A percentile compares a stretch with the other conserved stretches of the same genome.
phyloP scores from a whole-genome alignment of 2,113 vertebrate species.

The Rhombomys opimus region DNA sequence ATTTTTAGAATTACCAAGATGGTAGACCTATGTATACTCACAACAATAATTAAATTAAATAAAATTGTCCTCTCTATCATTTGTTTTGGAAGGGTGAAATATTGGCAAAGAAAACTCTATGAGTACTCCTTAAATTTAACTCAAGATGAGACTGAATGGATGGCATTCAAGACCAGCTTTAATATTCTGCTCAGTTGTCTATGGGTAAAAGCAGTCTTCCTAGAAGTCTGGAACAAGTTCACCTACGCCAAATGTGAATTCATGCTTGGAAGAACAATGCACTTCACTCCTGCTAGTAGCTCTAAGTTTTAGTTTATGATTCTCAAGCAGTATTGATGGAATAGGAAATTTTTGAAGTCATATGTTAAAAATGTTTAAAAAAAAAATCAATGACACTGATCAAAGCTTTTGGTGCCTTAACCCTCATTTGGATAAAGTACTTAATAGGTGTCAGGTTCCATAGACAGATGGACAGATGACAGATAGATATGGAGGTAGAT shows the following conservation, averaged over 20 bases:
- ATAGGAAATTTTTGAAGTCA: background rate
- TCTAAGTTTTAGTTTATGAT: background rate
- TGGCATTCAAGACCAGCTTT: background rate
- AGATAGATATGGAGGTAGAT: background rate
- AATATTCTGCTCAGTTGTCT: background rate
- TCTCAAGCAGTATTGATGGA: background rate
- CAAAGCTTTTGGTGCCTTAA: background rate
- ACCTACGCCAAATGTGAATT: background rate
- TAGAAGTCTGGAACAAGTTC: background rate
- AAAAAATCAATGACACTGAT: background rate
- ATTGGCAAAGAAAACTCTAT: background rate
- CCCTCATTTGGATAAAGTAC: background rate
- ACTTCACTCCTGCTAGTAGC: background rate
- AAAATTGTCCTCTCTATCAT: background rate
- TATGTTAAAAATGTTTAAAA: background rate
- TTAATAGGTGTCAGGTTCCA: background rate
- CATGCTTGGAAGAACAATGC: background rate
- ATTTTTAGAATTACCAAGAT: background rate
- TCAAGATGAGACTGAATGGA: background rate
- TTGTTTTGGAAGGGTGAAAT: background rate
- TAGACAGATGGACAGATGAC: background rate
- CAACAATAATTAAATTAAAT: background rate
- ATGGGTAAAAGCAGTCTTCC: background rate
- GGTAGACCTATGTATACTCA: background rate
- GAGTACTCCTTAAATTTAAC: constrained; percentile 21